Conservation (phyloP, 2,797 vertebrate genomes). For the Characodon lateralis region DNA sequence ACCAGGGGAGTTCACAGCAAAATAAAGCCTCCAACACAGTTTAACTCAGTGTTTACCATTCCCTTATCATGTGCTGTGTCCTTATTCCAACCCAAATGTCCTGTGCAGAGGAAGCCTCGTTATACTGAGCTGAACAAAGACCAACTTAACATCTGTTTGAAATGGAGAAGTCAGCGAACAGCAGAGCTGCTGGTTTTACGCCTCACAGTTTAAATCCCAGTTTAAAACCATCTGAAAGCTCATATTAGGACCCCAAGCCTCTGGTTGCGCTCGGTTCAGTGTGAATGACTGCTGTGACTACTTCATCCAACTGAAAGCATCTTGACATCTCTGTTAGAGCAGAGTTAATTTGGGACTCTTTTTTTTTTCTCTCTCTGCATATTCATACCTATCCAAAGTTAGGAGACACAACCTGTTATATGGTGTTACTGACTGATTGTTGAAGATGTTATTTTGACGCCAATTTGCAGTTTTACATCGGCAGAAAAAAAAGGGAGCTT, state of each 20-base stretch:
- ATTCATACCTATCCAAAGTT: neutral
- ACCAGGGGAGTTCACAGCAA: slow-evolving; percentile 66
- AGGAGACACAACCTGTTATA: neutral
- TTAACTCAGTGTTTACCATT: neutral
- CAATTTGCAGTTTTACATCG: neutral
- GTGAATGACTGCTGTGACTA: neutral
- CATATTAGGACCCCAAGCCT: neutral
- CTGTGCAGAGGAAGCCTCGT: neutral
- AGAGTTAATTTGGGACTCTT: slow-evolving; percentile 5
- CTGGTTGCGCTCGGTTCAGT: neutral
- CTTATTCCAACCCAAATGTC: neutral
- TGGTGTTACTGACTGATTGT: neutral
- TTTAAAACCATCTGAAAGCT: neutral
- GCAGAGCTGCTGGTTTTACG: neutral
- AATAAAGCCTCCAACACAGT: slow-evolving; percentile 69
- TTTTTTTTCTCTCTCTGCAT: too few species aligned
- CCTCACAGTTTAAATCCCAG: neutral
- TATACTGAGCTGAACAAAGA: neutral
- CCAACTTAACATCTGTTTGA: neutral
- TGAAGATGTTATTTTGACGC: neutral
- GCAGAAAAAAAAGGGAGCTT: neutral
- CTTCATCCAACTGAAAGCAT: neutral
- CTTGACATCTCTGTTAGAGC: neutral
- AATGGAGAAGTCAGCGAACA: neutral
- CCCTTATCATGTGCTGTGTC: too few species aligned